Evolutionary conservation across 37 sponge, comb jelly and placozoan genomes (phyloP), one percentile per base, ranked within the genome.

Genomic region (Lycopodina hypogea): DNA sequence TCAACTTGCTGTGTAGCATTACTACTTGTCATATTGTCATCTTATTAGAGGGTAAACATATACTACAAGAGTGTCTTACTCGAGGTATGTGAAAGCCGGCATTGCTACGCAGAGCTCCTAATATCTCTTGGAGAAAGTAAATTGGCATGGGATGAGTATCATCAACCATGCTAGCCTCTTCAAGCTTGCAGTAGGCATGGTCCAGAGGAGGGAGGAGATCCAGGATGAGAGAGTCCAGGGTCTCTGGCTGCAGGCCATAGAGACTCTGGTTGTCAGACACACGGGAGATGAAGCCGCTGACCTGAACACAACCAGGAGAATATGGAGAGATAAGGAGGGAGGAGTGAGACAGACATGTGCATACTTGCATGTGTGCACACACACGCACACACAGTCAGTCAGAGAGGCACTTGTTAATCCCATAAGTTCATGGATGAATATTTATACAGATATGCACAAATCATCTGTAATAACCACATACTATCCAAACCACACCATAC

Each of bases 221-320:
- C 34, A 95, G 74, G 23, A 95, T 26, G 51, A 95, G 87, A 42
- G 95, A 95, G 50, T 86, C 79, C n/a, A 95, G 53, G 4, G 92
- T 95, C n/a, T 91, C 88, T 21, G 56, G 32, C 33, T 78, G 42
- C 23, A 76, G 40, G 39, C 92, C 92, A 86, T 88, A 91, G 33
- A 95, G 63, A 66, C 86, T 86, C 24, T 73, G 40, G 0, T 39
- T 42, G 8, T 83, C 89, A 11, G 62, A 45, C 24, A 83, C 76
- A 55, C 26, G 57, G 12, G 64, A 34, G 6, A 88, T 64, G 74
- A 88, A 83, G 23, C 83, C 83, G n/a, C 57, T 19, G 14, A 68
- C 80, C 86, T 79, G 77, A 9, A 45, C 48, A 45, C n/a, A n/a
- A n/a, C n/a, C 32, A 6, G 63, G 42, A n/a, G 19, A 36, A 11